Evolutionary conservation across 1,140 invertebrate genomes (phyloP).

Genomic region (Eumaeus atala): DNA sequence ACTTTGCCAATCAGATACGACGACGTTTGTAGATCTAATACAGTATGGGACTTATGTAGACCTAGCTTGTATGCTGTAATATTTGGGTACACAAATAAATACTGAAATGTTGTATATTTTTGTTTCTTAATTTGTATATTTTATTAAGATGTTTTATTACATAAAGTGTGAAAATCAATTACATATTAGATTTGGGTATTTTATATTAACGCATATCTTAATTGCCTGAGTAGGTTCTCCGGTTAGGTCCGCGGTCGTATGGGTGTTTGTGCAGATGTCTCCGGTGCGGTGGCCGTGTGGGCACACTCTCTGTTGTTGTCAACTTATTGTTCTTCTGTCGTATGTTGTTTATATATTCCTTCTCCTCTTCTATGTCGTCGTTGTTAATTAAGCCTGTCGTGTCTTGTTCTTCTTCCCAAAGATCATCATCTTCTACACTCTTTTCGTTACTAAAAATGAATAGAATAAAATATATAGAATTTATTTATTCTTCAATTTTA

Average conservation of each 20-base stretch:
- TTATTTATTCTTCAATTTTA: too few relatives aligned
- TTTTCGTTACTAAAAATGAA: conserved; percentile 39
- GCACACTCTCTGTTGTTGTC: conserved; percentile 30
- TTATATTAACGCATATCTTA: conserved; percentile 17
- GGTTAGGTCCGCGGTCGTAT: conserved; percentile 55
- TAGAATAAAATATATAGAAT: too few relatives aligned
- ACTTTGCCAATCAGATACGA: too few relatives aligned
- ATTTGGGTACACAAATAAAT: conserved; percentile 4
- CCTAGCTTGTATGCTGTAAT: not conserved
- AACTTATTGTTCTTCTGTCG: conserved; percentile 19
- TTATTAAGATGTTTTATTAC: conserved; percentile 17
- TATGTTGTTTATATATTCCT: conserved; percentile 30
- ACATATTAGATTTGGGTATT: too few relatives aligned
- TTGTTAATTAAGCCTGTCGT: conserved; percentile 41
- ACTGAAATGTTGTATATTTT: not conserved
- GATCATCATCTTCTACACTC: conserved; percentile 43
- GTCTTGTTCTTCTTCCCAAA: conserved; percentile 45
- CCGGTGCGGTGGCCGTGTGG: conserved; percentile 41
- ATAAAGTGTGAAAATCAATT: not conserved
- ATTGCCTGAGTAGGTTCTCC: conserved; percentile 23
- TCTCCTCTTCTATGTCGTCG: conserved; percentile 50
- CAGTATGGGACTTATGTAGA: too few relatives aligned
- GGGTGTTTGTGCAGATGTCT: conserved; percentile 71
- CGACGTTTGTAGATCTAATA: too few relatives aligned
- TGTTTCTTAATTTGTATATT: not conserved